A percentile compares a stretch with the other conserved stretches of the same genome.
phyloP scores from a whole-genome alignment of 2,113 vertebrate genomes.

The Ptyas mucosa region DNA sequence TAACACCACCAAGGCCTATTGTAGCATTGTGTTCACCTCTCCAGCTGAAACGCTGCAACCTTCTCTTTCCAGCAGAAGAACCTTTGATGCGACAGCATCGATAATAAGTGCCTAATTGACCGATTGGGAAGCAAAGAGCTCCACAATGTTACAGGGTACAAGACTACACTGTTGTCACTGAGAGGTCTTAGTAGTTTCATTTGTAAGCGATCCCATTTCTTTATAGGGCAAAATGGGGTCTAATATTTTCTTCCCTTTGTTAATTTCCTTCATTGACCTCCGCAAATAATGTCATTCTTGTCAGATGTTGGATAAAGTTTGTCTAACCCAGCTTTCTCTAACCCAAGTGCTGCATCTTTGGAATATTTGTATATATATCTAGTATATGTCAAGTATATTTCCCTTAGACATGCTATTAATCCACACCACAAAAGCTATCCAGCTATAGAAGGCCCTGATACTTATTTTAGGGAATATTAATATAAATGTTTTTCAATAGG shows the following conservation, averaged over 20 bases:
- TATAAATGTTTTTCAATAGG: conserved; percentile 49
- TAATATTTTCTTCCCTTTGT: background rate
- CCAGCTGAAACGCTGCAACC: conserved; percentile 53
- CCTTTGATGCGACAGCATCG: conserved; percentile 64
- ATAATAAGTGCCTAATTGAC: conserved; percentile 79
- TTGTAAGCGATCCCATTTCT: conserved; percentile 40
- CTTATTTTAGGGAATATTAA: conserved; percentile 68
- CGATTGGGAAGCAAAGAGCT: conserved; percentile 68
- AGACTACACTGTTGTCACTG: conserved; percentile 28
- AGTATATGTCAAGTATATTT: background rate
- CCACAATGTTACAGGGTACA: background rate
- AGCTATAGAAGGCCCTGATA: conserved; percentile 55
- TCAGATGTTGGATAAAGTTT: background rate
- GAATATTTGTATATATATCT: background rate
- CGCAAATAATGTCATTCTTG: background rate
- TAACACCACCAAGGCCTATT: conserved; percentile 44
- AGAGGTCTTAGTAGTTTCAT: conserved; percentile 38
- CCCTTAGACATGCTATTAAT: conserved; percentile 39
- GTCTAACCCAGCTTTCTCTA: background rate
- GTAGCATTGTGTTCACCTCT: conserved; percentile 57
- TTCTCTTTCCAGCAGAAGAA: conserved; percentile 59
- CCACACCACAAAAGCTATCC: conserved; percentile 49
- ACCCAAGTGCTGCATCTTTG: background rate
- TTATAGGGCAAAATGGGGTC: conserved; percentile 33
- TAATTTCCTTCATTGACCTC: background rate